Evolutionary conservation across 2,113 vertebrate genomes (phyloP), one percentile per base, ranked within the genome.

Genomic region (Rhynchopsitta pachyrhyncha): DNA sequence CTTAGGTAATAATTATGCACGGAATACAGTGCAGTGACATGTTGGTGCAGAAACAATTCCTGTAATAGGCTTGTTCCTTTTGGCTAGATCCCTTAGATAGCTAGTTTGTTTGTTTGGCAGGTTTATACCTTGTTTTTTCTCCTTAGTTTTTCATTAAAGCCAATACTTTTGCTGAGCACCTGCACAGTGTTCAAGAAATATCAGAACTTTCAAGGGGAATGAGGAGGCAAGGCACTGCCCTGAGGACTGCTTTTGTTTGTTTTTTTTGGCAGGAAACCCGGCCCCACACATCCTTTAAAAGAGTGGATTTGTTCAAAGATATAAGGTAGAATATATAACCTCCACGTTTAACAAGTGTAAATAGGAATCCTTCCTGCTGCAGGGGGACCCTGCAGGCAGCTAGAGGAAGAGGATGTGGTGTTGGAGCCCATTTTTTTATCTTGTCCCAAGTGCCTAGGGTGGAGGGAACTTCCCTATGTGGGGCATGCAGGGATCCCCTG

Each of bases 1-100:
- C 96, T 94, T 91, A 91, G 93, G 96, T 80, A 93, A 95, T 96
- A 92, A 91, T 95, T 96, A 95, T 97, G 83, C 81, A 69, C 25
- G 57, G 70, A 77, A 53, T 85, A 95, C 82, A 82, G 88, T 67
- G 59, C 83, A 87, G 91, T 96, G 96, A 92, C 92, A 91, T 91
- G 95, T 77, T 89, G 92, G 53, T 87, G 88, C 92, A 95, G 94
- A 89, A 94, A 87, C 0, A 3, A 87, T 93, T 94, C 77, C 74
- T 96, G 94, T 92, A 96, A 94, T 93, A 91, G 81, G 92, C 59
- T 95, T 93, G 67, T 91, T 96, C 86, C 74, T 96, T 95, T 91
- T 89, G 92, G 86, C 81, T 84, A 87, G 96, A 95, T 95, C 91
- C 74, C 78, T 93, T 82, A 66, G 92, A 91, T 89, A 95, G 77